Percentiles rank a stretch among this genome's conserved stretches.
Evolutionary conservation across 2,113 vertebrate species (phyloP).

Genomic region (Pipa parva): DNA sequence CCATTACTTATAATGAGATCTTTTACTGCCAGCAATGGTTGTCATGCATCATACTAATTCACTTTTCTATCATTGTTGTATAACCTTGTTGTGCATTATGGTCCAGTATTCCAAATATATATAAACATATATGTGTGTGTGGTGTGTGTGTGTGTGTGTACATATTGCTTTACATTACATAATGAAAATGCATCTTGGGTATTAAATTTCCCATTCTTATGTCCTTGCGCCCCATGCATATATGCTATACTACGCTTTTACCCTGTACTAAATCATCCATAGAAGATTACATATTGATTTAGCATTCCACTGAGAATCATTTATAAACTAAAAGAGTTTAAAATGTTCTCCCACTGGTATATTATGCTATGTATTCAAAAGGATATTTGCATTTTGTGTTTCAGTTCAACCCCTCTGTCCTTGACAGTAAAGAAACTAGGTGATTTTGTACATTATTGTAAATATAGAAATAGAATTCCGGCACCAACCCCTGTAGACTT

Average conservation of each 20-base stretch:
- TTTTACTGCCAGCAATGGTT: no score
- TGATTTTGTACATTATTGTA: background rate
- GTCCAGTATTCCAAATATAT: no score
- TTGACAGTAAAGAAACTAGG: no score
- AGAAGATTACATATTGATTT: constrained; percentile 28
- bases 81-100: no score
- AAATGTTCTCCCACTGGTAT: background rate
- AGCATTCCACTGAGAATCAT: background rate
- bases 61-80: no score
- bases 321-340: background rate
- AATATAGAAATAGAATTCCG: background rate
- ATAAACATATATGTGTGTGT: no score
- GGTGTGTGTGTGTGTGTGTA: no score
- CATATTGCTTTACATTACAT: background rate
- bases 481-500: background rate
- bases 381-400: background rate
- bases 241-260: background rate
- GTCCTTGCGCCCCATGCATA: background rate
- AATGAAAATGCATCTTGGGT: background rate
- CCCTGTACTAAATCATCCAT: background rate
- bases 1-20: no score
- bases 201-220: background rate
- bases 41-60: no score
- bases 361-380: background rate
- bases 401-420: background rate